Conservation (phyloP, 2,888 invertebrate species). For the Ephialtes manifestator region DNA sequence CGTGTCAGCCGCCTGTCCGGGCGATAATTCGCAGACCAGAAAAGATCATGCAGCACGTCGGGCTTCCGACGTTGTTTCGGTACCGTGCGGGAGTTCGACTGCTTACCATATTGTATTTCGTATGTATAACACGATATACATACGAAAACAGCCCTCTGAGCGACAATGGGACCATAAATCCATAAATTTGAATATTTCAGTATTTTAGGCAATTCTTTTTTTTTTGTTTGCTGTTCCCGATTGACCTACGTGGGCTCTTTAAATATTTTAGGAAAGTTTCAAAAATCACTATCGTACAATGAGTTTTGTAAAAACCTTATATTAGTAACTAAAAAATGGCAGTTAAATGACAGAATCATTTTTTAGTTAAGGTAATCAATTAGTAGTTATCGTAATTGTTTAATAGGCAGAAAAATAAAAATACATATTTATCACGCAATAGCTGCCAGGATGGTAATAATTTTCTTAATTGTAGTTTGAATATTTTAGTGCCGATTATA, state of each 20-base stretch:
- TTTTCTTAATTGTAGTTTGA: too few relatives aligned
- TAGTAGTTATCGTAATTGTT: too few relatives aligned
- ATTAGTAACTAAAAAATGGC: too few relatives aligned
- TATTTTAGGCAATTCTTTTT: background rate
- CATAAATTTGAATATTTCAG: conserved; percentile 16
- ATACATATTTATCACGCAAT: too few relatives aligned
- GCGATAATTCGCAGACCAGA: conserved; percentile 67
- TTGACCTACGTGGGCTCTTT: background rate
- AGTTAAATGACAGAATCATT: too few relatives aligned
- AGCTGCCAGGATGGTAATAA: too few relatives aligned
- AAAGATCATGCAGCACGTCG: conserved; percentile 55
- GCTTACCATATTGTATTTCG: conserved; percentile 1
- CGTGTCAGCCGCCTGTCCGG: conserved; percentile 68
- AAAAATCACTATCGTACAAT: background rate
- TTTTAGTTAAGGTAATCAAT: too few relatives aligned
- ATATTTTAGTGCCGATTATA: too few relatives aligned
- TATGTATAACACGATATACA: background rate
- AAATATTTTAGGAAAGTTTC: background rate
- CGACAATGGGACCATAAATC: conserved; percentile 10
- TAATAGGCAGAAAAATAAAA: too few relatives aligned
- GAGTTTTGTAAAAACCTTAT: too few relatives aligned
- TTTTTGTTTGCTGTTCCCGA: background rate
- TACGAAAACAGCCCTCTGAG: conserved; percentile 3
- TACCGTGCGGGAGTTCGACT: conserved; percentile 40
- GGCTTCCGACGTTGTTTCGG: conserved; percentile 52